phyloP scores from a whole-genome alignment of 2,113 vertebrate genomes.

The Prochilodus magdalenae region DNA sequence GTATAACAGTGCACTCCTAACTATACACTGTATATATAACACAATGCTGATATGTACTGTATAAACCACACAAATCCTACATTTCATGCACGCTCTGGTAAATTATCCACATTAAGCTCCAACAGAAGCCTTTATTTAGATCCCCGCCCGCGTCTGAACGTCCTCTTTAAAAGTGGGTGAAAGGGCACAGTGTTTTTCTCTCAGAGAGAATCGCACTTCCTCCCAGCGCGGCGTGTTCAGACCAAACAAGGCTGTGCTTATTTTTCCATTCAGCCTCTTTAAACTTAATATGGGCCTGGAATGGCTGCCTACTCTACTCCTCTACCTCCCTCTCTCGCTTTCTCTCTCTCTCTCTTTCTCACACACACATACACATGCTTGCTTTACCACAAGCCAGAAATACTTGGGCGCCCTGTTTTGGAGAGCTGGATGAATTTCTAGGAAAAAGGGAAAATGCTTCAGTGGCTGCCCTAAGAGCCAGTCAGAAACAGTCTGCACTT shows the following conservation, averaged over 20 bases:
- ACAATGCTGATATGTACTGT: too few species aligned
- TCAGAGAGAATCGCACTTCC: neutral
- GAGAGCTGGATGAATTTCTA: neutral
- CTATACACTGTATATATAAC: too few species aligned
- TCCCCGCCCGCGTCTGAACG: neutral
- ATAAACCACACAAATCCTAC: too few species aligned
- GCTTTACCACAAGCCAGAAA: neutral
- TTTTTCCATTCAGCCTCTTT: neutral
- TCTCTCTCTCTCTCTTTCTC: too few species aligned
- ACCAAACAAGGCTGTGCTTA: constrained; percentile 4
- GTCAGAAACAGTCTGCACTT: too few species aligned
- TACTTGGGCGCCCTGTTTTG: neutral
- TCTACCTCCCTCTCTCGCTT: neutral
- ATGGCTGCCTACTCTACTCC: neutral
- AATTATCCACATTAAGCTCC: neutral
- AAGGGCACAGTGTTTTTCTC: neutral
- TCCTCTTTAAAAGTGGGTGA: neutral
- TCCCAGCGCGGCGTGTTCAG: neutral
- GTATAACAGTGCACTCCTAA: too few species aligned
- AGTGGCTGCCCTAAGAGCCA: too few species aligned
- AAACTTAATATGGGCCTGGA: neutral
- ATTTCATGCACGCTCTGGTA: too few species aligned
- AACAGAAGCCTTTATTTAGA: neutral
- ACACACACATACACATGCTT: too few species aligned
- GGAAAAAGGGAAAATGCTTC: neutral